Evolutionary conservation across 1,140 invertebrate genomes (phyloP), one percentile per base, ranked within the genome.

Genomic region (Drosophila persimilis): DNA sequence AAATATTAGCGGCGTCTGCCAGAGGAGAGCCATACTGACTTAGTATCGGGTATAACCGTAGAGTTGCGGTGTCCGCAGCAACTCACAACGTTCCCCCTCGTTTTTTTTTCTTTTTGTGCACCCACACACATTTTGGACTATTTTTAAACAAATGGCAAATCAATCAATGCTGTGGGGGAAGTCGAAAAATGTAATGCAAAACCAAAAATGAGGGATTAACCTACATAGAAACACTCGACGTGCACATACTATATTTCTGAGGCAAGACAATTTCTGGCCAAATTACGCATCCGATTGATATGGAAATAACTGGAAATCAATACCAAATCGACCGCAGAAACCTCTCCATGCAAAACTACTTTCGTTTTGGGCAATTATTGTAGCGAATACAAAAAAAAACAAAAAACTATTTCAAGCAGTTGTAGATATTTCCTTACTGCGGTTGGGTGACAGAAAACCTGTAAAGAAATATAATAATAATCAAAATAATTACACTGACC

Each of bases 151-250:
- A 77, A 74, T 57, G 20, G 26, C 62, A 70, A 71, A 80, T 86
- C 79, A 83, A 78, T 83, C 71, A 70, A 17, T 39, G 43, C 41
- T 45, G 46, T 47, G 53, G 43, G 54, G n/a, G 26, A 15, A 20
- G 13, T 39, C 11, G 31, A 59, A 71, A 59, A 56, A 60, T 80
- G 77, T 80, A 86, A 85, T 61, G 69, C 60, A 80, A 84, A 73
- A 77, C 81, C 67, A 39, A 80, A 80, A 80, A 73, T 62, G 63
- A 63, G 61, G 71, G 81, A 86, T 85, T 85, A 85, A 86, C 81
- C 81, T 86, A 81, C 53, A 85, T 85, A 62, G 46, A 51, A 56
- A 62, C 55, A 69, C 65, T 67, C 46, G 45, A 43, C 24, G 11
- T 39, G n/a, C 31, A 7, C 8, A 51, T 45, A 52, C 45, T 50